phyloP scores from a whole-genome alignment of 2,888 invertebrate species.

The Phania funesta region DNA sequence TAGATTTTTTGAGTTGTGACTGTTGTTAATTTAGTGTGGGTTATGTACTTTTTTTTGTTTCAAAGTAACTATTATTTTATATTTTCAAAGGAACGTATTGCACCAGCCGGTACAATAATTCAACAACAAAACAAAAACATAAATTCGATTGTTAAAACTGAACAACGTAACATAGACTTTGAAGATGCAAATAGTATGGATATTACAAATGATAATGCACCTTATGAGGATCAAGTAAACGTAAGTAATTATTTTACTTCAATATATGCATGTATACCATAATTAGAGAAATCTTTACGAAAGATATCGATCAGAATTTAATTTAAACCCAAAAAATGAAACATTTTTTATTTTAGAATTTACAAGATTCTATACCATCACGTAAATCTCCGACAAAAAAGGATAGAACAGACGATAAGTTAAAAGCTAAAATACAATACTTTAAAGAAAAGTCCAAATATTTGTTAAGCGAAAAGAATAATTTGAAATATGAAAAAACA shows the following conservation, averaged over 20 bases:
- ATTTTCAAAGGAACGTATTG: neutral
- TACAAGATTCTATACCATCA: slow-evolving; percentile 35
- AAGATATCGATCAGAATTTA: neutral
- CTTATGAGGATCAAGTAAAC: slow-evolving; percentile 22
- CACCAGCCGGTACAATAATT: neutral
- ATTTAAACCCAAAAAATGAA: neutral
- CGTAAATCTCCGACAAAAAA: slow-evolving; percentile 52
- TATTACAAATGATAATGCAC: slow-evolving; percentile 23
- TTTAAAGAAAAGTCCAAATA: slow-evolving; percentile 62
- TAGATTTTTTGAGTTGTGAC: too few relatives aligned
- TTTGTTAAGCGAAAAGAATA: slow-evolving; percentile 59
- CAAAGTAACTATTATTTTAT: too few relatives aligned
- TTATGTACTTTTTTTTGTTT: too few relatives aligned
- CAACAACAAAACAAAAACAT: neutral
- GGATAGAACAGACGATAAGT: slow-evolving; percentile 39
- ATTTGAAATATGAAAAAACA: slow-evolving; percentile 59
- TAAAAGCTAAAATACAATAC: slow-evolving; percentile 65
- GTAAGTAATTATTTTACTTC: slow-evolving; percentile 11
- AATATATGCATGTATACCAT: neutral
- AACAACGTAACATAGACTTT: slow-evolving; percentile 21
- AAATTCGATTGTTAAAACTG: slow-evolving; percentile 22
- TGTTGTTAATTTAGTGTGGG: too few relatives aligned
- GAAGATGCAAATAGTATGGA: slow-evolving; percentile 26
- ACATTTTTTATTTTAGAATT: slow-evolving; percentile 56
- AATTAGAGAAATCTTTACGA: neutral